Evolutionary conservation across 1,140 invertebrate genomes (phyloP), one percentile per base, ranked within the genome.

Genomic region (Rhopalosiphum maidis): DNA sequence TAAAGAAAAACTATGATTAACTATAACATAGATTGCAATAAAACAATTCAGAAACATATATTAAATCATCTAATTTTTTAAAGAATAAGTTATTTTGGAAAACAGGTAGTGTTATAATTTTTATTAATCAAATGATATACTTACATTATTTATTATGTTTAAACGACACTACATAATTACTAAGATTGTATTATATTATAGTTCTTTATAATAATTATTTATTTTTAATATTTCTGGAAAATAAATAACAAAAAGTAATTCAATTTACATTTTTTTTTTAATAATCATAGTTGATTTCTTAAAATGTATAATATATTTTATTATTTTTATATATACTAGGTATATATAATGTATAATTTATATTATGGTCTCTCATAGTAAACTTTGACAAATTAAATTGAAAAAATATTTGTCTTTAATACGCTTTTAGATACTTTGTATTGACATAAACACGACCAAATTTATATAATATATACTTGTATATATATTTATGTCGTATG

Each of bases 371-470:
- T 46, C 25, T 0, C 7, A 37, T n/a, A 90, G 25, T 43, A 68
- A 68, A 18, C n/a, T 90, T 90, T 68, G 55, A 90, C 25, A 90
- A 68, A 68, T 90, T 43, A 43, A 90, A 90, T 90, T 48, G 15
- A 41, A 90, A 90, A 68, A 90, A 90, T 43, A 21, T 43, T n/a
- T n/a, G 35, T 68, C 89, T 43, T 68, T 43, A n/a, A 60, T 90
- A 68, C 54, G 25, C 37, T 43, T 90, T 90, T 43, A 30, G 55
- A 90, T 90, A 68, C 22, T 43, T 43, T 23, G 37, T 43, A 43
- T 43, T 43, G 89, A 60, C 23, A 68, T 6, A 68, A n/a, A 21
- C 41, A 90, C 37, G 25, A 11, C 25, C 55, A 43, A 9, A 37
- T n/a, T 21, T 23, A 37, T 51, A 89, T 43, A 90, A 37, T 18